Evolutionary conservation across 2,113 vertebrate genomes (phyloP).

Genomic region (Columbina picui): DNA sequence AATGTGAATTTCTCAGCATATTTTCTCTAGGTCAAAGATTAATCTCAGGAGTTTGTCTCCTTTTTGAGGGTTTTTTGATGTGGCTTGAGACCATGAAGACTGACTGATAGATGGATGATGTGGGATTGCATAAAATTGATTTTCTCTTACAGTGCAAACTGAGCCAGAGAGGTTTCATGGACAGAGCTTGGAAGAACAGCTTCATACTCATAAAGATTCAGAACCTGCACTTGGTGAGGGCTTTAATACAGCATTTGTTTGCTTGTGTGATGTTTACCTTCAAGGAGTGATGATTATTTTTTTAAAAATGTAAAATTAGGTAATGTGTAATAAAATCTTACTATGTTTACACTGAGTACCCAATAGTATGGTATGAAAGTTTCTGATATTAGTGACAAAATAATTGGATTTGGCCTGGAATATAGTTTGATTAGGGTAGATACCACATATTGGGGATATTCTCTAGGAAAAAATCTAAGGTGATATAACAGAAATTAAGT

Average conservation of each 20-base stretch:
- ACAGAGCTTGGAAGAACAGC: slow-evolving; percentile 57
- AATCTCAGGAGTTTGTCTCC: not conserved
- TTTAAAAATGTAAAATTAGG: not conserved
- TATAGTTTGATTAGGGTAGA: not conserved
- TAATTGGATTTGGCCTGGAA: not conserved
- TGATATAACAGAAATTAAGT: not conserved
- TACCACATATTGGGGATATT: not conserved
- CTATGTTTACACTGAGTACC: not conserved
- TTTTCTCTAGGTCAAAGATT: not conserved
- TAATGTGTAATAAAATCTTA: not conserved
- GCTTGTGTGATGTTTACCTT: not conserved
- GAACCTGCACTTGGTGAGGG: slow-evolving; percentile 65
- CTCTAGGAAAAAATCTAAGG: not conserved
- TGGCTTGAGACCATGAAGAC: not conserved
- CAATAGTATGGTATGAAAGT: not conserved
- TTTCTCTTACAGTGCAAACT: slow-evolving; percentile 1
- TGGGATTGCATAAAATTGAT: not conserved
- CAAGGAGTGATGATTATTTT: not conserved
- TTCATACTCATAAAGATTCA: slow-evolving; percentile 48
- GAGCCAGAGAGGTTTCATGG: not conserved
- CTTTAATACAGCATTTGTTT: not conserved
- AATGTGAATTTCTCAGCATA: not conserved
- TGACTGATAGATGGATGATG: not conserved
- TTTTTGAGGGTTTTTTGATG: not conserved
- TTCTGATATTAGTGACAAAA: not conserved